Conservation (phyloP, 2,888 invertebrate genomes). For the Lottia scabra region DNA sequence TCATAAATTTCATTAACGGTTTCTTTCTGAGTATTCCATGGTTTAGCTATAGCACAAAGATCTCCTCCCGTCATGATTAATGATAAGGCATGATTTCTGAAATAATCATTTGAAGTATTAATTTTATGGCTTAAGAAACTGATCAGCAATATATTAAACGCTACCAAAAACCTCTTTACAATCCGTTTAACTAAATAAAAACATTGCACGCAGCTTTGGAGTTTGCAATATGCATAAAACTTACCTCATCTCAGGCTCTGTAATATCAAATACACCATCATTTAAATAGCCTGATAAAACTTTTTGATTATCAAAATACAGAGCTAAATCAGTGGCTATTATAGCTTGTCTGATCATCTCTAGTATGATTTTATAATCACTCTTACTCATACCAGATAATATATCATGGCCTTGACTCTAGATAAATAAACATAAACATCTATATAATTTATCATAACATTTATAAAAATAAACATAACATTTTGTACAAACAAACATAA, state of each 20-base stretch:
- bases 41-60: constrained; percentile 51
- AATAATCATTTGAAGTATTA: too few relatives aligned
- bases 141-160: too few relatives aligned
- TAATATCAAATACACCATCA: constrained; percentile 31
- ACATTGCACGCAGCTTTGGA: too few relatives aligned
- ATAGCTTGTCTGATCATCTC: constrained; percentile 46
- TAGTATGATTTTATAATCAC: constrained; percentile 44
- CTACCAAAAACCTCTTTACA: too few relatives aligned
- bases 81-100: not conserved
- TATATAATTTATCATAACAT: constrained; percentile 8
- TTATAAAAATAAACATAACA: too few relatives aligned
- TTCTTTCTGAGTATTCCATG: constrained; percentile 43
- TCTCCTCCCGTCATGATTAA: constrained; percentile 59
- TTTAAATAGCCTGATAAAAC: constrained; percentile 30
- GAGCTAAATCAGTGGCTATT: constrained; percentile 53
- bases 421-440: too few relatives aligned
- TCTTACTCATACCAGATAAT: constrained; percentile 40
- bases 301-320: constrained; percentile 48
- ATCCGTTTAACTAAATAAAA: too few relatives aligned
- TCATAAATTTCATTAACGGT: constrained; percentile 46
- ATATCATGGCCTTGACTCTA: constrained; percentile 52
- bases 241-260: constrained; percentile 22
- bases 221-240: too few relatives aligned
- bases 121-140: too few relatives aligned
- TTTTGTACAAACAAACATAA: too few relatives aligned